A percentile compares a stretch with the other conserved stretches of the same genome.
These are phyloP conservation scores for Sinohyriopsis cumingii DNA, from an alignment of 2,888 invertebrate species.

Conservation along the genomic window DNA sequence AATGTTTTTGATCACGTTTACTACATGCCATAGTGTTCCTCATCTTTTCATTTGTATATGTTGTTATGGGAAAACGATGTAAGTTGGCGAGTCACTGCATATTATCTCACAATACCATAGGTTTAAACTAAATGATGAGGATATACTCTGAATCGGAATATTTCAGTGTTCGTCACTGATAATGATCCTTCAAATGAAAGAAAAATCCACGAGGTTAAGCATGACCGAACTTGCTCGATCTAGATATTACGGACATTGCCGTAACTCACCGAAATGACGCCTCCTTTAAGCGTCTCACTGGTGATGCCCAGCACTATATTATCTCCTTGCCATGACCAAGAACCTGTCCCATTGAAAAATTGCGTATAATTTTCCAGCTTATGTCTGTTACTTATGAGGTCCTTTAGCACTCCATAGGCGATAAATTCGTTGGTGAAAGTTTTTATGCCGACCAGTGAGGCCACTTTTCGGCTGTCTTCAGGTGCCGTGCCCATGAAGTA, in stretches of 20 bases:
- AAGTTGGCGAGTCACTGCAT: no score
- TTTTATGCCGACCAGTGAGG: slow-evolving; percentile 89
- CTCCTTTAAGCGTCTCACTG: slow-evolving; percentile 40
- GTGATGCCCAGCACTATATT: slow-evolving; percentile 40
- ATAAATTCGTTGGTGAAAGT: slow-evolving; percentile 94
- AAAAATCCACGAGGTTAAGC: no score
- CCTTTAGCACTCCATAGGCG: slow-evolving; percentile 82
- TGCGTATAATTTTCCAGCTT: slow-evolving; percentile 34
- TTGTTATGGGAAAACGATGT: no score
- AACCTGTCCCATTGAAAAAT: slow-evolving; percentile 25
- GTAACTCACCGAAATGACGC: slow-evolving; percentile 49
- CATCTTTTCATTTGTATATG: no score
- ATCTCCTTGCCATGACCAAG: slow-evolving; percentile 31
- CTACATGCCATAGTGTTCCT: no score
- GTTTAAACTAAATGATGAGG: no score
- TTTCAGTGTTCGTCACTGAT: no score
- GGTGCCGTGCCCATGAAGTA: slow-evolving; percentile 85
- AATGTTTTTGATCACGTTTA: no score
- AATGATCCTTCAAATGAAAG: no score
- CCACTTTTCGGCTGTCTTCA: slow-evolving; percentile 84
- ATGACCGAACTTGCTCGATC: no score
- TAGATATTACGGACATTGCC: background rate
- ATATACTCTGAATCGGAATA: no score
- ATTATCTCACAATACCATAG: no score
- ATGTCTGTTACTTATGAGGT: slow-evolving; percentile 47